Base-by-base conservation (phyloP, 53 echinoderm and acorn worm genomes). In the Zoroaster sp. region DNA sequence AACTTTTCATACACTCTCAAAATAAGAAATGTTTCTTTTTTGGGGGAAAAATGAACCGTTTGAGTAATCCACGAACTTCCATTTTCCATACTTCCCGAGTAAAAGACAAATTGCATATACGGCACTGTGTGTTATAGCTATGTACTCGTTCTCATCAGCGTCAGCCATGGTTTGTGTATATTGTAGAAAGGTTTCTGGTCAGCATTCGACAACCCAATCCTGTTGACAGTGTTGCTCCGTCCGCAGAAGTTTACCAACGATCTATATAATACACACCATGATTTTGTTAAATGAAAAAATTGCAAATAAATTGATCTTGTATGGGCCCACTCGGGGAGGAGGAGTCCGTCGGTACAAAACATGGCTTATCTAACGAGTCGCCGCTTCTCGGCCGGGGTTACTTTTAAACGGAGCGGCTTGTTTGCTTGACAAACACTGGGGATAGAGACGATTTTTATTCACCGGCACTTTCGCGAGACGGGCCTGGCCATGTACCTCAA, bases 391-490 rank as follows among this genome's bases (percentile, higher is more conserved):
- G 3, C 53, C 77, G 35, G 39, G 11, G 4, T 2, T 15, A 2
- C 13, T 3, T 15, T n/a, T 11, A 28, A 37, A 4, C 40, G 28
- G 45, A 40, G 59, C 28, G 80, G 82, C 43, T 66, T 82, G 82
- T 82, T 82, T 82, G 68, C 82, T 43, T 31, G 66, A 39, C 82
- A 82, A 82, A 82, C 68, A 82, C 55, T 13, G 40, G 75, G 18
- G 39, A 12, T 33, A 28, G 47, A 44, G 5, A 14, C 15, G 21
- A 40, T n/a, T 12, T 82, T 82, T 67, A 82, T 82, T 82, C 82
- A 82, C 67, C 68, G 82, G 82, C 82, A 82, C 82, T 82, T 82
- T 82, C 82, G 23, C 18, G 78, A 30, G 78, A 75, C 25, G 25
- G 28, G 75, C 3, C 44, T 9, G 18, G 34, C 35, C 18, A 54